Conservation (phyloP, 2,888 invertebrate species). For the Dicycla oo region DNA sequence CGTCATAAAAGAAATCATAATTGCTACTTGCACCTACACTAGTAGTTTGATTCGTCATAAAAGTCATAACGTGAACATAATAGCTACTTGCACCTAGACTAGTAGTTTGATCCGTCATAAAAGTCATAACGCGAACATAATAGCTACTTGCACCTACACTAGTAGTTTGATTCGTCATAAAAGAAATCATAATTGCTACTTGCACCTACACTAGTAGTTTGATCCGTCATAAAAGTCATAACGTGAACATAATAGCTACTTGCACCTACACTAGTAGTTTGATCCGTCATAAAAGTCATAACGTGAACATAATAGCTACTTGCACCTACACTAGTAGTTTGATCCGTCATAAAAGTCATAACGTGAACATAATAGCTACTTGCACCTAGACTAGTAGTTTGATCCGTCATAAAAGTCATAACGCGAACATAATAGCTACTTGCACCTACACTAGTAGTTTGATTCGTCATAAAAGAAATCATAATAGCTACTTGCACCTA, state of each 20-base stretch:
- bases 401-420: conserved; percentile 51
- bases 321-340: conserved; percentile 19
- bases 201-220: conserved; percentile 19
- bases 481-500: conserved; percentile 27
- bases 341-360: conserved; percentile 51
- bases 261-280: conserved; percentile 19
- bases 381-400: conserved; percentile 19
- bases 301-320: conserved; percentile 35
- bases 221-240: conserved; percentile 51
- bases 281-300: conserved; percentile 51
- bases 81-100: conserved; percentile 23
- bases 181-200: conserved; percentile 40
- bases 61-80: conserved; percentile 43
- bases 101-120: conserved; percentile 45
- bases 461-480: conserved; percentile 51
- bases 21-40: conserved; percentile 23
- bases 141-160: conserved; percentile 24
- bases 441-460: conserved; percentile 19
- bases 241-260: conserved; percentile 35
- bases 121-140: conserved; percentile 43
- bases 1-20: conserved; percentile 50
- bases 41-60: conserved; percentile 45
- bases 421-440: conserved; percentile 35
- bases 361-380: conserved; percentile 35
- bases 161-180: conserved; percentile 45